Base-by-base conservation (phyloP, 1,140 invertebrate species). In the Condylostylus longicornis region DNA sequence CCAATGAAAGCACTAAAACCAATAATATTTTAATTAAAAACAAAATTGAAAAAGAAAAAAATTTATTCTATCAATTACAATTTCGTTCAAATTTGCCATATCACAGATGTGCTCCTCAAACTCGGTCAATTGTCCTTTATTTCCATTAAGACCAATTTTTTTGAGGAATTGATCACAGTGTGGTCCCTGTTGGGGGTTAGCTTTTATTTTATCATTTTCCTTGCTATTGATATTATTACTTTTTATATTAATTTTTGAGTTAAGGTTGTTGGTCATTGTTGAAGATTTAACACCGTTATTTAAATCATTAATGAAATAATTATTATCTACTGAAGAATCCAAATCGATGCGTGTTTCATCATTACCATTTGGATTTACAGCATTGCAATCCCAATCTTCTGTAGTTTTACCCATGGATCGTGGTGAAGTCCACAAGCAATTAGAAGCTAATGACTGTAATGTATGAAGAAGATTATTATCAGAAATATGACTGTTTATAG, bases 141-240 rank as follows among this genome's bases (percentile, higher is more conserved):
- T 46, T n/a, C n/a, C n/a, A n/a, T n/a, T n/a, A 20, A 61, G 49
- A 25, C 58, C 58, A 48, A 61, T 50, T 47, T 61, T 61, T 28
- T 46, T 53, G 43, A 61, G 50, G 49, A 61, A 61, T 49, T 60
- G 54, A 51, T 60, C 57, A 57, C 58, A 61, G 49, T 61, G 58
- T 47, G 58, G 57, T 45, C 58, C 58, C 23, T 56, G 54, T 28
- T 56, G 37, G 42, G 57, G 56, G 42, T 48, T 48, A 30, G 35
- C 21, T 40, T 34, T 13, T 13, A 25, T 35, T 23, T 27, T 5
- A 30, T 35, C 38, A 38, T 29, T n/a, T n/a, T n/a, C n/a, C n/a
- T n/a, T 37, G 43, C 14, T 34, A 35, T 15, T 42, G 29, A 41
- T 33, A 29, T 12, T 25, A 46, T 32, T 41, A 21, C 21, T 15